Evolutionary conservation across 2,888 invertebrate species (phyloP).

Genomic region (Hesperia comma): DNA sequence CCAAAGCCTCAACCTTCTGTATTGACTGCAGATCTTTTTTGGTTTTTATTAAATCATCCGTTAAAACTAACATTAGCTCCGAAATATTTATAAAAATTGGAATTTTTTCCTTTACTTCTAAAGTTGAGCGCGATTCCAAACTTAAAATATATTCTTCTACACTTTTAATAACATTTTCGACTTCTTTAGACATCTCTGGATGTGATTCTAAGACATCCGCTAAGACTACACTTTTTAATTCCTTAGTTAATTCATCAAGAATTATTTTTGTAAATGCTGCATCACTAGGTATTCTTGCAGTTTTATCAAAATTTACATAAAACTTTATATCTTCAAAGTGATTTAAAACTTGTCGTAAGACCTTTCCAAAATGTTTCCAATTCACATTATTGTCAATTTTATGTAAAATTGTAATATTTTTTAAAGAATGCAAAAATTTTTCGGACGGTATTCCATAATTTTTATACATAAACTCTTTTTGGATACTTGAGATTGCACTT

Average conservation of each 20-base stretch:
- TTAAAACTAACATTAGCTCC: slow-evolving; percentile 44
- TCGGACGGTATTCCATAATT: slow-evolving; percentile 75
- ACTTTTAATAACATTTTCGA: slow-evolving; percentile 47
- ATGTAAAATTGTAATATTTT: slow-evolving; percentile 55
- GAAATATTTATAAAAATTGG: slow-evolving; percentile 68
- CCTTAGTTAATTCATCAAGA: slow-evolving; percentile 61
- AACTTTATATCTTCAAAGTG: slow-evolving; percentile 80
- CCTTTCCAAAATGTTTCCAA: slow-evolving; percentile 63
- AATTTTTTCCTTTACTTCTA: slow-evolving; percentile 76
- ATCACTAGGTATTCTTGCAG: slow-evolving; percentile 74
- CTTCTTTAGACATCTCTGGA: slow-evolving; percentile 42
- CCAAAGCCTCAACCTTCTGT: neutral
- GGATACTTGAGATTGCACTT: slow-evolving; percentile 75
- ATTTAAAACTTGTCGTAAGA: slow-evolving; percentile 66
- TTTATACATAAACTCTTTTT: slow-evolving; percentile 73
- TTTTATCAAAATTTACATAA: slow-evolving; percentile 77
- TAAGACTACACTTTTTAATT: slow-evolving; percentile 52
- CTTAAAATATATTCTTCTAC: slow-evolving; percentile 49
- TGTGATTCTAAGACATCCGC: slow-evolving; percentile 46
- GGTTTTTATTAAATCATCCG: slow-evolving; percentile 28
- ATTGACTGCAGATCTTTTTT: slow-evolving; percentile 34
- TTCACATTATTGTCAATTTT: slow-evolving; percentile 46
- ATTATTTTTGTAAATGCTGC: slow-evolving; percentile 72
- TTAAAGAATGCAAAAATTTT: slow-evolving; percentile 62
- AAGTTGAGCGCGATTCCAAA: slow-evolving; percentile 58